phyloP scores from a whole-genome alignment of 2,797 vertebrate species.

The Erethizon dorsatum region DNA sequence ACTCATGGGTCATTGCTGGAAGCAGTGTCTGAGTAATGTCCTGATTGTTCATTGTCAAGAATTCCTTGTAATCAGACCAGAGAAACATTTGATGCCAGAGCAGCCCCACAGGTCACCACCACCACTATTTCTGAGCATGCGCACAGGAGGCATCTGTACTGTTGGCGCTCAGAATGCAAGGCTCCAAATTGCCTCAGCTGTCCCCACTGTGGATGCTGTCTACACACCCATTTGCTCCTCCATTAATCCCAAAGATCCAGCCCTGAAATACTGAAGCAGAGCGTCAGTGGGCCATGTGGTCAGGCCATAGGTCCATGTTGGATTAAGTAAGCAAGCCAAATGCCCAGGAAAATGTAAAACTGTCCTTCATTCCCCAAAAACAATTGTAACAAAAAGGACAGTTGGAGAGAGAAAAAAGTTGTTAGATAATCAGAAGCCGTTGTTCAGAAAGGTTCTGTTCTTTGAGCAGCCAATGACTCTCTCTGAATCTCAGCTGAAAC shows the following conservation, averaged over 20 bases:
- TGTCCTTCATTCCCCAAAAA: neutral
- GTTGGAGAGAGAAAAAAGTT: neutral
- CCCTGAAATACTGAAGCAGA: neutral
- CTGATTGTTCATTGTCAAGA: slow-evolving; percentile 71
- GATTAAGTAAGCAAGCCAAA: neutral
- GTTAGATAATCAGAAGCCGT: neutral
- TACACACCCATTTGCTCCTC: neutral
- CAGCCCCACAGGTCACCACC: neutral
- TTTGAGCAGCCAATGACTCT: neutral
- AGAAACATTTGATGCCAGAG: slow-evolving; percentile 11
- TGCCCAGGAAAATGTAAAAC: neutral
- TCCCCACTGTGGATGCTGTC: neutral
- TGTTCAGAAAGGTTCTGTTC: slow-evolving; percentile 3
- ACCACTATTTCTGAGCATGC: neutral
- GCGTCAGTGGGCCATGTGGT: neutral
- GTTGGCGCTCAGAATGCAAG: neutral
- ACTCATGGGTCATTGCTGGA: slow-evolving; percentile 21
- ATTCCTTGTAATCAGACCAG: slow-evolving; percentile 69
- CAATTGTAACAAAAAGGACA: neutral
- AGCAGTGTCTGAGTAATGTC: slow-evolving; percentile 5
- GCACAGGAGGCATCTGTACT: neutral
- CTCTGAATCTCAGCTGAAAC: slow-evolving; percentile 10
- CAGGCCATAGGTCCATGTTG: neutral
- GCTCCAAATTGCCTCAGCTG: neutral
- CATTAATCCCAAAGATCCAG: neutral